Conservation (phyloP, 2,888 invertebrate genomes). For the Drymonia ruficornis region DNA sequence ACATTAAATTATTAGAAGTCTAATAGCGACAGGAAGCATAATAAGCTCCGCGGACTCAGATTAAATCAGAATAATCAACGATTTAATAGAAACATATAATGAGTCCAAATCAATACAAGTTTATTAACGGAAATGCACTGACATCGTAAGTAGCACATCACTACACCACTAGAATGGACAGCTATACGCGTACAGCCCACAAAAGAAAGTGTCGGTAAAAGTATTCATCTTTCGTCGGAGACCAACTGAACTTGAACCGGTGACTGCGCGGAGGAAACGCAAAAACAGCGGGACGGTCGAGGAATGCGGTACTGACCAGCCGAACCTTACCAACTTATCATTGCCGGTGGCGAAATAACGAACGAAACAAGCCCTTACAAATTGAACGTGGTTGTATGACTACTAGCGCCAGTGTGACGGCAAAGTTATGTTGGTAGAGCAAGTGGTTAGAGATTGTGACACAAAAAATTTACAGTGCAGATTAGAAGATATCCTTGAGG, state of each 20-base stretch:
- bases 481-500: conserved; percentile 31
- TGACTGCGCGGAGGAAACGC: conserved; percentile 52
- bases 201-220: conserved; percentile 55
- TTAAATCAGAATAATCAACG: no score
- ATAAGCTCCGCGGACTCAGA: no score
- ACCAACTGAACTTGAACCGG: conserved; percentile 45
- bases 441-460: conserved; percentile 30
- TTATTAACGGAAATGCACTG: neutral
- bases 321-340: conserved; percentile 18
- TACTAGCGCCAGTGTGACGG: conserved; percentile 19
- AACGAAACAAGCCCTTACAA: conserved; percentile 19
- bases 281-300: conserved; percentile 63
- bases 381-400: conserved; percentile 6
- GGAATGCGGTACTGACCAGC: conserved; percentile 52
- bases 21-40: no score
- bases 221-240: conserved; percentile 50
- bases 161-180: no score
- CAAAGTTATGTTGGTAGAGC: conserved; percentile 14
- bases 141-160: no score
- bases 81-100: no score
- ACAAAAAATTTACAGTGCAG: conserved; percentile 21
- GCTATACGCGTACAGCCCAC: neutral
- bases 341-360: conserved; percentile 7
- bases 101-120: no score
- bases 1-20: no score